Percentiles rank a stretch among this genome's conserved stretches.
phyloP scores from a whole-genome alignment of 2,113 vertebrate species.

The Clinocottus analis region DNA sequence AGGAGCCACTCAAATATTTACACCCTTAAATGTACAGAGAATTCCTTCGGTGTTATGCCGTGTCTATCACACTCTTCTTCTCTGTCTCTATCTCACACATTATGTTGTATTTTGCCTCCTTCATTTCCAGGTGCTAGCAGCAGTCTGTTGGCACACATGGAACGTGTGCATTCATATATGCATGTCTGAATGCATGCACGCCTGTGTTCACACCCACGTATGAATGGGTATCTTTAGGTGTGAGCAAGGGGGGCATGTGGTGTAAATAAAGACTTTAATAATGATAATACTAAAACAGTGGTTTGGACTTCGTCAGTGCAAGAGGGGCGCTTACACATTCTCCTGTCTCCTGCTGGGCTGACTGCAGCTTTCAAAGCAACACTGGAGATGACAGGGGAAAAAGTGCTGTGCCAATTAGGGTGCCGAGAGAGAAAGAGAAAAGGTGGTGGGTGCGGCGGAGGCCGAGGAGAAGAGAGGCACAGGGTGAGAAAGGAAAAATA shows the following conservation, averaged over 20 bases:
- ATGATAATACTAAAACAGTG: conserved; percentile 63
- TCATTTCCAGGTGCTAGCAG: not conserved
- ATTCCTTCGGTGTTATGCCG: conserved; percentile 46
- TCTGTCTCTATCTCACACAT: conserved; percentile 28
- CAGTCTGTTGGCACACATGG: not conserved
- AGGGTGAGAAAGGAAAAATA: conserved; percentile 65
- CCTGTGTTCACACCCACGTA: conserved; percentile 2
- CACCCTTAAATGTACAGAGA: conserved; percentile 67
- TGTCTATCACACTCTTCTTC: conserved; percentile 26
- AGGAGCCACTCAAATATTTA: conserved; percentile 76
- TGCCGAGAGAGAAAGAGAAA: conserved; percentile 51
- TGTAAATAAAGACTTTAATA: conserved; percentile 69
- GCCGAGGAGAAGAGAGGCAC: conserved; percentile 44
- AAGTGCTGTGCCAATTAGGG: conserved; percentile 77
- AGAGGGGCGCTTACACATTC: conserved; percentile 48
- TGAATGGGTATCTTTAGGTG: conserved; percentile 42
- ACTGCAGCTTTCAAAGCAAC: conserved; percentile 73
- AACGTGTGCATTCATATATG: not conserved
- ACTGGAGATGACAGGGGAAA: conserved; percentile 69
- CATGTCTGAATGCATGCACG: conserved; percentile 9
- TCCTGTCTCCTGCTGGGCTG: conserved; percentile 66
- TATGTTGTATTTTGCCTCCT: conserved; percentile 16
- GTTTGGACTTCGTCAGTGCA: conserved; percentile 62
- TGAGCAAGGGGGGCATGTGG: conserved; percentile 30
- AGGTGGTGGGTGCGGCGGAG: conserved; percentile 34